Percentiles rank a stretch among this genome's conserved stretches.
Conservation (phyloP, 2,797 vertebrate species). For the Halcyon smyrnensis region DNA sequence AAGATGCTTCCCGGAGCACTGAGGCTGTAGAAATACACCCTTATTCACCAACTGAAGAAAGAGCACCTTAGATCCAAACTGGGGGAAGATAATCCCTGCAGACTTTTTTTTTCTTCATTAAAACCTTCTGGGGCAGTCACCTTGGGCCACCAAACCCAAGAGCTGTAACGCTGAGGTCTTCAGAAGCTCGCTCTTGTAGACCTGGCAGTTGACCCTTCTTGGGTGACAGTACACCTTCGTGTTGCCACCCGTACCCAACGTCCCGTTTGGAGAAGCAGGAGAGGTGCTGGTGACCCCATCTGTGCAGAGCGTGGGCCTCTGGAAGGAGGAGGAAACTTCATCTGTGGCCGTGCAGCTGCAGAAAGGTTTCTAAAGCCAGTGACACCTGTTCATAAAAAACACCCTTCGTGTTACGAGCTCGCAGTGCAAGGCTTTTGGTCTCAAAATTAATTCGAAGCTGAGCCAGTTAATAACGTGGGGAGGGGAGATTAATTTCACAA, state of each 20-base stretch:
- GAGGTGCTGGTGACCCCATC: background rate
- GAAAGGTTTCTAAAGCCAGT: background rate
- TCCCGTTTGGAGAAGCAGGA: background rate
- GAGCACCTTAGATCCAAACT: background rate
- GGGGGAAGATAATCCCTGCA: fast-evolving
- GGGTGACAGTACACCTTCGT: fast-evolving
- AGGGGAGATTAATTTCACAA: fast-evolving
- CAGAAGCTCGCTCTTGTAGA: background rate
- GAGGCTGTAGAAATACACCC: background rate
- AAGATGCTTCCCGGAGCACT: background rate
- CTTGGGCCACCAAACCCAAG: background rate
- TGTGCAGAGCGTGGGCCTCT: fast-evolving
- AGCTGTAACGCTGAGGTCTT: fast-evolving
- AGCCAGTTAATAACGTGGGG: background rate
- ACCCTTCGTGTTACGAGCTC: fast-evolving
- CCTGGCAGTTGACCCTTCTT: fast-evolving
- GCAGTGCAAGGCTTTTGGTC: background rate
- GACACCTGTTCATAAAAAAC: background rate
- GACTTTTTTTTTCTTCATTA: fast-evolving
- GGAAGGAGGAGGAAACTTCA: background rate
- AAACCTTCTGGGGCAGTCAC: background rate
- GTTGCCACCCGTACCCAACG: fast-evolving
- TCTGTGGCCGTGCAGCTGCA: background rate
- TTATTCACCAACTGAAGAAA: background rate
- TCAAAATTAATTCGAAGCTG: background rate